Base-by-base conservation (phyloP, 92 coral and sea anemone species). In the Paramuricea clavata region DNA sequence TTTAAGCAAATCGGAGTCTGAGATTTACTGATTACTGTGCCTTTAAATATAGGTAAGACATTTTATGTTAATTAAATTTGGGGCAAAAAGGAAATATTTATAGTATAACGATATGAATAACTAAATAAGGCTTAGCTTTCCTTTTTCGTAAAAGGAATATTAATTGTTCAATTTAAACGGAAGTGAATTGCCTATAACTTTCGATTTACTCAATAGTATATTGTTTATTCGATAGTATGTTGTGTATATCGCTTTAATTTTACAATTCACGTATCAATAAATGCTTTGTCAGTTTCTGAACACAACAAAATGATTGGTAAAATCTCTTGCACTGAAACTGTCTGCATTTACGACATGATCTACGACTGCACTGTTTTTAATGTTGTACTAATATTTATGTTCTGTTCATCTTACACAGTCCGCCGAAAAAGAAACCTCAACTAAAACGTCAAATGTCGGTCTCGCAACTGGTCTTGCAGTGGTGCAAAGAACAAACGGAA, bases 361-460 rank as follows among this genome's bases (percentile, higher is more conserved):
- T 15, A 17, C 26, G 6, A 56, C 35, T 62, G 70, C 16, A 65
- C 32, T 65, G 36, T 33, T 11, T n/a, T 65, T 9, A 0, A 26
- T 65, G 27, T 6, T 28, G 39, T 21, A 30, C 35, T 33, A 65
- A 26, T 16, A 28, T 28, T 5, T 30, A 31, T 12, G 22, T 31
- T 17, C 25, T 19, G 23, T 30, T 33, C 11, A 57, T 76, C 78
- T 69, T 78, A 7, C 23, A 27, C 85, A 95, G 98, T 41, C 98
- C 98, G 0, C 75, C 95, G 42, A 96, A 96, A 85, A 96, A 96
- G 92, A 96, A 96, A 90, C 99, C 99, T 5, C 96, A 65, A 62
- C 87, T 96, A 22, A 96, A 96, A 62, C 93, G 99, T 22, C 99
- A 96, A 84, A 96, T 96, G 99, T 96, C 98, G 1, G 99, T 96